These are phyloP conservation scores for Anableps anableps DNA, from an alignment of 2,797 vertebrate genomes.

Conservation along the genomic window DNA sequence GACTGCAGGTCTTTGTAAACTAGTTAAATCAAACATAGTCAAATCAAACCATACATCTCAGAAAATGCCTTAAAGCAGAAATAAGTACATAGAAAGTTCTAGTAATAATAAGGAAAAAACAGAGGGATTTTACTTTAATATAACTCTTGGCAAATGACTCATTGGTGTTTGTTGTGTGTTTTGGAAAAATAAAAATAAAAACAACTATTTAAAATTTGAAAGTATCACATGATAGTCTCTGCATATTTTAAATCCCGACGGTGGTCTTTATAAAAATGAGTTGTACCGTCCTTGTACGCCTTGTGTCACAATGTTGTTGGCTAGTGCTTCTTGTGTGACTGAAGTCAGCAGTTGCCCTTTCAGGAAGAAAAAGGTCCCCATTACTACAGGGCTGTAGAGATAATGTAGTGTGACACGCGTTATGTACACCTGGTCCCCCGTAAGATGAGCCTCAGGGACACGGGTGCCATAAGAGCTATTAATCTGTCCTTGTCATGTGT, in stretches of 20 bases:
- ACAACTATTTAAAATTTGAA: conserved; percentile 2
- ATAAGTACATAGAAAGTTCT: neutral
- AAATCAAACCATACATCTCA: no score
- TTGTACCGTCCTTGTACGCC: conserved; percentile 12
- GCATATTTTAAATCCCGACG: conserved; percentile 20
- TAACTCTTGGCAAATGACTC: conserved; percentile 10
- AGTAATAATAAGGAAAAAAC: conserved; percentile 1
- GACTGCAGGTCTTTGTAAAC: neutral
- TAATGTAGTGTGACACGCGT: conserved; percentile 84
- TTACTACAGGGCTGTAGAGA: conserved; percentile 83
- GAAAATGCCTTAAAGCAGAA: no score
- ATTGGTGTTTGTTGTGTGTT: conserved; percentile 30
- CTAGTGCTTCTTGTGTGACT: conserved; percentile 46
- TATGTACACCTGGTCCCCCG: conserved; percentile 83
- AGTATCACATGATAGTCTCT: conserved; percentile 10
- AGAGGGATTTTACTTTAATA: neutral
- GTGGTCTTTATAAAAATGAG: conserved; percentile 13
- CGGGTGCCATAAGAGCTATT: conserved; percentile 89
- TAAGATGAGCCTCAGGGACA: conserved; percentile 82
- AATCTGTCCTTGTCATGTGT: conserved; percentile 91
- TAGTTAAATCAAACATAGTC: conserved; percentile 1
- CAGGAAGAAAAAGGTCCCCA: conserved; percentile 78
- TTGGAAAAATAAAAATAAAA: conserved; percentile 12
- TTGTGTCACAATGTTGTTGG: conserved; percentile 26
- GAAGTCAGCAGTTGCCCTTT: conserved; percentile 80